phyloP scores from a whole-genome alignment of 2,797 vertebrate genomes.

The Artibeus lituratus region DNA sequence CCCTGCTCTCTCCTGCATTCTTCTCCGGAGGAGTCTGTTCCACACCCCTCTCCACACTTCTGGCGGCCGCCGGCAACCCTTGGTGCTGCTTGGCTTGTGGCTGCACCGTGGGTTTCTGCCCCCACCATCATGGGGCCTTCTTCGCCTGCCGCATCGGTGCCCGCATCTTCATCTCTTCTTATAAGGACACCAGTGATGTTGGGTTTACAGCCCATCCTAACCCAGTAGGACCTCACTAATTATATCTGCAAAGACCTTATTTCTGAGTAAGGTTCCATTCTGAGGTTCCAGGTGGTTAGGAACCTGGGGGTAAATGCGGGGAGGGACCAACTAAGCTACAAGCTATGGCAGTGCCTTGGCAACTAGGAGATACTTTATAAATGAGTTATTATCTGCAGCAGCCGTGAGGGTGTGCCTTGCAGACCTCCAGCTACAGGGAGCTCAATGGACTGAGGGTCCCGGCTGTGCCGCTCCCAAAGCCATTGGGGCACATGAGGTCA shows the following conservation, averaged over 20 bases:
- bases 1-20: not conserved
- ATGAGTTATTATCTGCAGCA: not conserved
- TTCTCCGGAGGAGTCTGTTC: not conserved
- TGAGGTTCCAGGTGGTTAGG: not conserved
- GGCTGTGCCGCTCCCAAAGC: not conserved
- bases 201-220: not conserved
- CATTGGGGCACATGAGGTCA: not conserved
- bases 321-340: not conserved
- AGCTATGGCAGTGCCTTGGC: not conserved
- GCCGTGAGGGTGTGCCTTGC: not conserved
- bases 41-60: not conserved
- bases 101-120: not conserved
- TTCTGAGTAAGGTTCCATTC: not conserved
- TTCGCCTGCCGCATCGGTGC: not conserved
- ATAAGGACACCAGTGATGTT: not conserved
- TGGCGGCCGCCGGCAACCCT: accelerated
- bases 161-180: not conserved
- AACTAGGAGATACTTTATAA: not conserved
- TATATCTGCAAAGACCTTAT: not conserved
- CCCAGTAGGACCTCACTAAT: not conserved
- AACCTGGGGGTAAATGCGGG: not conserved
- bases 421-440: not conserved
- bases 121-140: not conserved
- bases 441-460: not conserved
- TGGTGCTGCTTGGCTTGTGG: not conserved